These are phyloP conservation scores for Cyprinodon variegatus DNA, from an alignment of 2,113 vertebrate genomes.

Conservation along the genomic window DNA sequence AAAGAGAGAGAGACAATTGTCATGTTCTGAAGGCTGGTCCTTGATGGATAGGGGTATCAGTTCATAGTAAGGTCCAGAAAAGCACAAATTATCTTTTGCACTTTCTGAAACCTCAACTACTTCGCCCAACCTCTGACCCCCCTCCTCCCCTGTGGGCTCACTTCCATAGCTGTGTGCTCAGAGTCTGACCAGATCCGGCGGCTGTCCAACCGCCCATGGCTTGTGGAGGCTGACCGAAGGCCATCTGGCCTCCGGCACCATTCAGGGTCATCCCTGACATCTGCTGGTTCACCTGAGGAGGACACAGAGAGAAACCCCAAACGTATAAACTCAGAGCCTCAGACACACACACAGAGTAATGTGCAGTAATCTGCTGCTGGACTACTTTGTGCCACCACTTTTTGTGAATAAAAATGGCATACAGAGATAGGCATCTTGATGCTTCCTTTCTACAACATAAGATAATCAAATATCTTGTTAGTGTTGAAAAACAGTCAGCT, in stretches of 20 bases:
- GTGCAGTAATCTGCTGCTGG: neutral
- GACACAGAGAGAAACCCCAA: constrained; percentile 2
- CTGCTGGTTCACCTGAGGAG: constrained; percentile 91
- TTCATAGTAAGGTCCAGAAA: constrained; percentile 48
- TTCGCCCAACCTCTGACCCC: constrained; percentile 48
- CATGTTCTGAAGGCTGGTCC: constrained; percentile 69
- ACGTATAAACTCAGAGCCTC: neutral
- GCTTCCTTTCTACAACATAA: neutral
- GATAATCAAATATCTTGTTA: too few species aligned
- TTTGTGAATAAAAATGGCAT: too few species aligned
- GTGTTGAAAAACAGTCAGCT: too few species aligned
- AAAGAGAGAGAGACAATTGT: constrained; percentile 59
- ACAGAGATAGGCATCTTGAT: neutral
- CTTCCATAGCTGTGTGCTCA: constrained; percentile 97
- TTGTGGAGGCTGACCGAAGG: constrained; percentile 85
- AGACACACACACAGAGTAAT: neutral
- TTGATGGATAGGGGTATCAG: constrained; percentile 56
- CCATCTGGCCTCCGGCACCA: constrained; percentile 76
- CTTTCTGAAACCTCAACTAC: constrained; percentile 42
- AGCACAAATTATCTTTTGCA: constrained; percentile 46
- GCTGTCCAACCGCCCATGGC: constrained; percentile 88
- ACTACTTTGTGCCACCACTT: too few species aligned
- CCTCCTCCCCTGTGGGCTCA: constrained; percentile 74
- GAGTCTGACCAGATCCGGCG: constrained; percentile 88
- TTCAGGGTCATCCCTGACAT: constrained; percentile 90